These are phyloP conservation scores for Porites evermanni DNA, from an alignment of 92 coral and sea anemone genomes.

Conservation along the genomic window DNA sequence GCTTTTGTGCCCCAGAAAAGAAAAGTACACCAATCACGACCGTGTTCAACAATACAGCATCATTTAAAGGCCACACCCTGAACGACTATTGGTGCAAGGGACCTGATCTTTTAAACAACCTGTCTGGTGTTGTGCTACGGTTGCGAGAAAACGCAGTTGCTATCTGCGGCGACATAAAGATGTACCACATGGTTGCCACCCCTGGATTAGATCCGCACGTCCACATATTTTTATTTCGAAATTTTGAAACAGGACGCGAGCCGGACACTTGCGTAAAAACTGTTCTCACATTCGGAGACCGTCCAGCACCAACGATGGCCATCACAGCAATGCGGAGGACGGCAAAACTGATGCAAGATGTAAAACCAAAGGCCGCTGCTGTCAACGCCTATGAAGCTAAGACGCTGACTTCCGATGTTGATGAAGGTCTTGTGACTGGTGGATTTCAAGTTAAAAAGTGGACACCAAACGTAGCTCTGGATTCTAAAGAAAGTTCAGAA, in stretches of 20 bases:
- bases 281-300: constrained; percentile 43
- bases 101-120: too few relatives aligned
- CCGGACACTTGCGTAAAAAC: constrained; percentile 33
- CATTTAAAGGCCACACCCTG: constrained; percentile 52
- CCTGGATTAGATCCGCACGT: constrained; percentile 28
- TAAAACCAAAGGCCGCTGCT: too few relatives aligned
- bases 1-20: constrained; percentile 55
- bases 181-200: constrained; percentile 33
- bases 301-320: constrained; percentile 51
- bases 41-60: constrained; percentile 62
- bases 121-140: too few relatives aligned
- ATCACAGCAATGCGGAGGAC: constrained; percentile 32
- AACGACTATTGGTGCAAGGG: constrained; percentile 27
- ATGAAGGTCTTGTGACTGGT: too few relatives aligned
- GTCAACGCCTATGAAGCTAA: too few relatives aligned
- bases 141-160: too few relatives aligned
- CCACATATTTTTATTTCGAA: constrained; percentile 45
- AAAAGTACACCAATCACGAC: constrained; percentile 55
- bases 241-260: constrained; percentile 21
- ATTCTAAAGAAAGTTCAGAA: too few relatives aligned
- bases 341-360: constrained; percentile 15
- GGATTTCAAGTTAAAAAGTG: too few relatives aligned
- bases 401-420: too few relatives aligned
- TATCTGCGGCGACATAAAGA: too few relatives aligned
- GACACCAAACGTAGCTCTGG: too few relatives aligned